Percentiles rank a stretch among this genome's conserved stretches.
phyloP scores from a whole-genome alignment of 2,113 vertebrate genomes.

The Melanostigma gelatinosum region DNA sequence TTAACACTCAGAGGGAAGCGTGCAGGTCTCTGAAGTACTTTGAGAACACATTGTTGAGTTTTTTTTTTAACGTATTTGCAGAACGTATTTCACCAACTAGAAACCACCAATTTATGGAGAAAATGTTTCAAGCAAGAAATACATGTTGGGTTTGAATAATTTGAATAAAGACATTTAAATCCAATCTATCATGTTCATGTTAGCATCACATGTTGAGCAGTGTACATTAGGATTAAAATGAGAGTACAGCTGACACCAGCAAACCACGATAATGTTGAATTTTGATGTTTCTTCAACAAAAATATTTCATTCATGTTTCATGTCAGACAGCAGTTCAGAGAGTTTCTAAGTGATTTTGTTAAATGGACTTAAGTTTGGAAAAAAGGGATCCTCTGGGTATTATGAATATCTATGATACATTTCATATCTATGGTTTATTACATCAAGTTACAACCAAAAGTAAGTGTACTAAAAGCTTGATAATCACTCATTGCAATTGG shows the following conservation, averaged over 20 bases:
- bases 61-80: neutral
- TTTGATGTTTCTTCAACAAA: neutral
- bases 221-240: neutral
- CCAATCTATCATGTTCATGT: neutral
- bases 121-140: neutral
- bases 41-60: slow-evolving; percentile 27
- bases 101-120: neutral
- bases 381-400: neutral
- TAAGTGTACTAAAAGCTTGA: neutral
- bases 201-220: neutral
- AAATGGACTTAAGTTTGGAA: neutral
- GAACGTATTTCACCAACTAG: neutral
- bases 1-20: slow-evolving; percentile 51
- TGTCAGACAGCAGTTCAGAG: no score
- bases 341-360: no score
- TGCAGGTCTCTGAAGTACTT: slow-evolving; percentile 51
- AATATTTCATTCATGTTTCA: no score
- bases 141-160: neutral
- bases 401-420: neutral
- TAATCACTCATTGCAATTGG: neutral
- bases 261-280: neutral
- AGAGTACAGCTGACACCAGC: neutral
- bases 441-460: neutral
- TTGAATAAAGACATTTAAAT: neutral
- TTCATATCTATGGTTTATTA: neutral